Evolutionary conservation across 1,140 invertebrate species (phyloP).

Genomic region (Pissodes strobi): DNA sequence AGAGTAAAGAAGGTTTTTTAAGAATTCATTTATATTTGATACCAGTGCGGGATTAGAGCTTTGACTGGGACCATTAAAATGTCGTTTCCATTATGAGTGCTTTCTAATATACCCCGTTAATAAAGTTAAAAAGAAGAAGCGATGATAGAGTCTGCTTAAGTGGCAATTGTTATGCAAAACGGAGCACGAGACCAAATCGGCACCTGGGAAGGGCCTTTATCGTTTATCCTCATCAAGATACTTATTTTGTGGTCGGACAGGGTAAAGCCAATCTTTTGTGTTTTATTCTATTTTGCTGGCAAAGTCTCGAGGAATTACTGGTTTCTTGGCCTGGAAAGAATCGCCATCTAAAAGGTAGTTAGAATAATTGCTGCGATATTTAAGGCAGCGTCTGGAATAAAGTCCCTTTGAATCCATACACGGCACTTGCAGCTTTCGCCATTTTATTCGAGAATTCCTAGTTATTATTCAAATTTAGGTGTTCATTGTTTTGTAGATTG

Average conservation of each 20-base stretch:
- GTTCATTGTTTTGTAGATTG: neutral
- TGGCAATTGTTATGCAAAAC: conserved; percentile 56
- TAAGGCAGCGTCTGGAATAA: conserved; percentile 50
- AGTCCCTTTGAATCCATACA: conserved; percentile 29
- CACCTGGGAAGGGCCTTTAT: conserved; percentile 52
- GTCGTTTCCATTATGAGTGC: conserved; percentile 50
- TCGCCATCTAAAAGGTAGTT: conserved; percentile 56
- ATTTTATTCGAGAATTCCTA: neutral
- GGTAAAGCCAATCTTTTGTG: conserved; percentile 55
- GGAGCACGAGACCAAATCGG: conserved; percentile 50
- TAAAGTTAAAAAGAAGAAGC: conserved; percentile 53
- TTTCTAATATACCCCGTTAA: conserved; percentile 55
- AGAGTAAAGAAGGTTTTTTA: conserved; percentile 8
- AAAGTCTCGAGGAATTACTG: conserved; percentile 46
- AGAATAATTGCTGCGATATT: conserved; percentile 56
- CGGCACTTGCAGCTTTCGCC: conserved; percentile 6
- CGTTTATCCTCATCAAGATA: conserved; percentile 55
- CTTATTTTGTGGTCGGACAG: conserved; percentile 49
- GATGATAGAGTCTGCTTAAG: conserved; percentile 53
- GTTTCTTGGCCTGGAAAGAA: conserved; percentile 54
- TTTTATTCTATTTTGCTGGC: conserved; percentile 53
- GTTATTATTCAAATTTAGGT: neutral
- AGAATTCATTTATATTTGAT: conserved; percentile 34
- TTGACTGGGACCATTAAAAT: conserved; percentile 35
- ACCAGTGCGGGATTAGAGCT: conserved; percentile 24